Evolutionary conservation across 2,888 invertebrate species (phyloP).

Genomic region (Trichopria drosophilae): DNA sequence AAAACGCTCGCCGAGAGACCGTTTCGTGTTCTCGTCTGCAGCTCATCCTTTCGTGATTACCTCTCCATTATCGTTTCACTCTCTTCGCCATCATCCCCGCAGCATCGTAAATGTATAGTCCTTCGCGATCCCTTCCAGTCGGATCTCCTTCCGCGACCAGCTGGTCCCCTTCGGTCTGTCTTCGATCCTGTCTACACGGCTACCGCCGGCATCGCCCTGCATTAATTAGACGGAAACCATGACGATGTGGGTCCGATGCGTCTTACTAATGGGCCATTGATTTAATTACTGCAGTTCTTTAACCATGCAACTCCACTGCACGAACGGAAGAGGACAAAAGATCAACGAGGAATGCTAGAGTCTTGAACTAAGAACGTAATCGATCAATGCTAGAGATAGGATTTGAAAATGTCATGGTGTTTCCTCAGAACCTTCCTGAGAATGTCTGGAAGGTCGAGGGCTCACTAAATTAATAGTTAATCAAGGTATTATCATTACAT

Average conservation of each 20-base stretch:
- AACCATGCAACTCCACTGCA: no score
- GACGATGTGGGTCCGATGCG: constrained; percentile 45
- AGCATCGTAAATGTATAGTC: constrained; percentile 9
- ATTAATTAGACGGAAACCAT: constrained; percentile 52
- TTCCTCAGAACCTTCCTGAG: no score
- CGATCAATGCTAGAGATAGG: no score
- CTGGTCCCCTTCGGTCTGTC: constrained; percentile 34
- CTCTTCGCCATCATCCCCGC: constrained; percentile 20
- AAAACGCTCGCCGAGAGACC: constrained; percentile 29
- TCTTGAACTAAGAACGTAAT: no score
- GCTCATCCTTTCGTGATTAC: constrained; percentile 32
- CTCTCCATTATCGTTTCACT: constrained; percentile 26
- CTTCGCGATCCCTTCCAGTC: constrained; percentile 16
- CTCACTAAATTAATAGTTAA: no score
- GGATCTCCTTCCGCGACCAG: constrained; percentile 32
- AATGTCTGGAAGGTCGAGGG: no score
- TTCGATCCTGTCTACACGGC: constrained; percentile 37
- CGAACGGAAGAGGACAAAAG: no score
- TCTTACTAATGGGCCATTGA: constrained; percentile 48
- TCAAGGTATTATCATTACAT: no score
- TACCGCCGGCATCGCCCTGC: constrained; percentile 43
- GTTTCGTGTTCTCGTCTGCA: constrained; percentile 26
- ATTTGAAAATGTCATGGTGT: no score
- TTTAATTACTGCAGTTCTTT: constrained; percentile 49
- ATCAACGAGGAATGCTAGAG: no score